Conservation (phyloP, 2,113 vertebrate species). For the Eidolon helvum region DNA sequence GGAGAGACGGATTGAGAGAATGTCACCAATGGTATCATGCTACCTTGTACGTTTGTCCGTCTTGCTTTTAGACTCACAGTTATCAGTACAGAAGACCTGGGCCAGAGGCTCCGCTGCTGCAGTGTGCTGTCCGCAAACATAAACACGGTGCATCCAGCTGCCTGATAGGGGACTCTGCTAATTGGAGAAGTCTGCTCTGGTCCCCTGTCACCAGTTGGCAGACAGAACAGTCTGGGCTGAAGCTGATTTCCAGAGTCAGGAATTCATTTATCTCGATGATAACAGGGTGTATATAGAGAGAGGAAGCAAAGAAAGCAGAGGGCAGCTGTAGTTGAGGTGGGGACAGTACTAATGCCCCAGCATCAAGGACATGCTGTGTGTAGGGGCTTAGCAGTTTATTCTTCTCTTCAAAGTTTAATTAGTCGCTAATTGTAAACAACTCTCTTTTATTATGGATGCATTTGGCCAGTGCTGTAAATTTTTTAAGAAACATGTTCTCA, state of each 20-base stretch:
- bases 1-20: background rate
- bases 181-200: slow-evolving; percentile 80
- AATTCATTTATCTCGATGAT: slow-evolving; percentile 67
- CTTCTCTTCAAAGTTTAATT: slow-evolving; percentile 78
- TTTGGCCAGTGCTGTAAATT: slow-evolving; percentile 62
- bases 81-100: background rate
- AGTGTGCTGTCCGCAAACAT: background rate
- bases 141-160: slow-evolving; percentile 63
- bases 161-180: slow-evolving; percentile 77
- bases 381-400: background rate
- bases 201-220: slow-evolving; percentile 81
- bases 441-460: slow-evolving; percentile 75
- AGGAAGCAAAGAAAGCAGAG: slow-evolving; percentile 73
- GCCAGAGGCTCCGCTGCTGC: slow-evolving; percentile 23
- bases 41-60: background rate
- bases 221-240: slow-evolving; percentile 67
- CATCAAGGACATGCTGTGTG: slow-evolving; percentile 63
- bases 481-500: slow-evolving; percentile 69
- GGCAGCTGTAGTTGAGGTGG: slow-evolving; percentile 15
- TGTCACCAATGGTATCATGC: background rate
- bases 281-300: slow-evolving; percentile 56
- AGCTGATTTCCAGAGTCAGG: slow-evolving; percentile 72
- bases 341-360: background rate
- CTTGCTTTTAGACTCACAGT: background rate
- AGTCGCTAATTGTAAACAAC: slow-evolving; percentile 77